These are phyloP conservation scores for Geotrypetes seraphini DNA, from an alignment of 2,797 vertebrate species.

Conservation along the genomic window DNA sequence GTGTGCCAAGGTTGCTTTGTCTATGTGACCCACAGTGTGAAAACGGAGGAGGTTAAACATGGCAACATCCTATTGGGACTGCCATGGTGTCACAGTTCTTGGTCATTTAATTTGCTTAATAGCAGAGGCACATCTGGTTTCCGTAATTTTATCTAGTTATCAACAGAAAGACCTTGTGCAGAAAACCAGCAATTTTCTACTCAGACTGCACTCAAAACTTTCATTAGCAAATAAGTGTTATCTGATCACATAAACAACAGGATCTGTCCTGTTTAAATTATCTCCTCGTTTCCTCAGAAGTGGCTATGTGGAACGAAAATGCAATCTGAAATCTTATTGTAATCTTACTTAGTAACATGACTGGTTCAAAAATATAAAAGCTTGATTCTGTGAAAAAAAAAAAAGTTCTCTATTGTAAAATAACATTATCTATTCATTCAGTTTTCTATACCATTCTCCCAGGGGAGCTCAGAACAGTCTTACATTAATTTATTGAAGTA, in stretches of 20 bases:
- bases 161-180: neutral
- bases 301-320: too few species aligned
- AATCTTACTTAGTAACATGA: too few species aligned
- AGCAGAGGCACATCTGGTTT: neutral
- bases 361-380: too few species aligned
- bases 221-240: conserved; percentile 6
- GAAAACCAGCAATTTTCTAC: conserved; percentile 6
- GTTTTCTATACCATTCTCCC: too few species aligned
- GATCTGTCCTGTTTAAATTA: neutral
- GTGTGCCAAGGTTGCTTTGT: neutral
- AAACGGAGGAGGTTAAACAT: neutral
- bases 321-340: too few species aligned
- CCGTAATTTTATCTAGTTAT: conserved; percentile 1
- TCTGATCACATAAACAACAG: conserved; percentile 9
- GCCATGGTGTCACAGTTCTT: neutral
- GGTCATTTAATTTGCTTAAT: conserved; percentile 2
- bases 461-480: too few species aligned
- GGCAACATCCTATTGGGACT: neutral
- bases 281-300: neutral
- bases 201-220: conserved; percentile 5
- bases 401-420: too few species aligned
- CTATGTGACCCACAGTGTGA: neutral
- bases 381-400: too few species aligned
- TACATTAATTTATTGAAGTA: too few species aligned
- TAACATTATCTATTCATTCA: too few species aligned